Evolutionary conservation across 2,113 vertebrate genomes (phyloP).

Genomic region (Oreotrochilus melanogaster): DNA sequence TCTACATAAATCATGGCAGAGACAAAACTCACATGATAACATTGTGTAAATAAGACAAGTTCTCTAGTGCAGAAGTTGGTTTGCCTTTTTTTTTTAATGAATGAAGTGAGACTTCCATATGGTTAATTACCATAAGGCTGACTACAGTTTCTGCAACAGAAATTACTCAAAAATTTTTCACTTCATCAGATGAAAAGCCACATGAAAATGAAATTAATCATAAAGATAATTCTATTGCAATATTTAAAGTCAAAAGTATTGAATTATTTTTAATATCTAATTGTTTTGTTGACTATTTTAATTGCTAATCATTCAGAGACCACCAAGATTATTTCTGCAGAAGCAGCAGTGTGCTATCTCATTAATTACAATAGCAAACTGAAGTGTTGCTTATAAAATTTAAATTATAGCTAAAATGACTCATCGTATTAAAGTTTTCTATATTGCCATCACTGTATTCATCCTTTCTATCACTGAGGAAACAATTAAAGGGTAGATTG

Average conservation of each 20-base stretch:
- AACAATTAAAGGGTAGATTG: neutral
- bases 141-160: conserved; percentile 8
- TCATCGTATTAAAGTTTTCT: neutral
- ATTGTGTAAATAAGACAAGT: neutral
- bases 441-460: neutral
- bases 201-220: conserved; percentile 2
- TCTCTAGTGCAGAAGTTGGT: neutral
- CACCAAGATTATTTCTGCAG: neutral
- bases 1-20: neutral
- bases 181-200: neutral
- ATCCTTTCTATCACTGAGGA: neutral
- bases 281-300: neutral
- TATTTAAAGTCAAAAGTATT: neutral
- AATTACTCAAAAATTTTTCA: neutral
- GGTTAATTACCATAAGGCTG: neutral
- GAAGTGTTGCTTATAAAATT: neutral
- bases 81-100: neutral
- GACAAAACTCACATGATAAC: neutral
- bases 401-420: neutral
- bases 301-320: neutral
- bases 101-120: neutral
- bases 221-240: neutral
- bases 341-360: neutral
- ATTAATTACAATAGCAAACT: neutral
- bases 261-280: neutral